Base-by-base conservation (phyloP, 2,888 invertebrate species). In the Pristionchus exspectatus region DNA sequence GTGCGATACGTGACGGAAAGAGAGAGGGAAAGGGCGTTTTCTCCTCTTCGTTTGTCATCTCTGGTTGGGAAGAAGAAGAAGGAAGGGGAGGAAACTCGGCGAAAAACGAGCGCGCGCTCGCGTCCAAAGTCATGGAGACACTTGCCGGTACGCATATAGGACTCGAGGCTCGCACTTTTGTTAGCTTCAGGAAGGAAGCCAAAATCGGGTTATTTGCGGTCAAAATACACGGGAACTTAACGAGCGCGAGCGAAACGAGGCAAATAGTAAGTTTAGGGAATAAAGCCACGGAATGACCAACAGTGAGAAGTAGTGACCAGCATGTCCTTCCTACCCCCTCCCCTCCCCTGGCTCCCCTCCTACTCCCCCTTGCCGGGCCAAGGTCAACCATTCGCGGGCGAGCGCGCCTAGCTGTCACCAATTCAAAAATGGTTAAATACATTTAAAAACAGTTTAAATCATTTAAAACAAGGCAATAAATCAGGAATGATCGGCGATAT, bases 381-480 rank as follows among this genome's bases (percentile, higher is more conserved):
- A 81, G 81, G 81, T 81, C 81, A 81, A 54, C 50, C 14, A 81
- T 81, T 33, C 54, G 44, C 77, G 54, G 7, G 16, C 81, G 81
- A 50, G 50, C 81, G 50, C 24, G 24, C 7, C 81, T 50, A 16
- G 81, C 81, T 74, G 74, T 74, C 74, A 74, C 74, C 74, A 74
- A 74, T 74, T 74, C 38, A 21, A 12, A 30, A 33, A 69, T 27
- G 38, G 12, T 50, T 50, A 50, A 50, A 50, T 10, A 50, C 9
- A 18, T 30, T 38, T 74, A 9, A 21, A 72, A 18, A 18, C 33
- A 0, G 16, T 66, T 66, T 66, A 66, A 66, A 66, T n/a, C 16
- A 72, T 72, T 30, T 14, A 27, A 72, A 72, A 66, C 4, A 3
- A n/a, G 24, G 27, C 24, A 66, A 66, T 66, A 66, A 66, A 27